Conservation (phyloP, 2,888 invertebrate genomes). For the Eristalis intricaria region DNA sequence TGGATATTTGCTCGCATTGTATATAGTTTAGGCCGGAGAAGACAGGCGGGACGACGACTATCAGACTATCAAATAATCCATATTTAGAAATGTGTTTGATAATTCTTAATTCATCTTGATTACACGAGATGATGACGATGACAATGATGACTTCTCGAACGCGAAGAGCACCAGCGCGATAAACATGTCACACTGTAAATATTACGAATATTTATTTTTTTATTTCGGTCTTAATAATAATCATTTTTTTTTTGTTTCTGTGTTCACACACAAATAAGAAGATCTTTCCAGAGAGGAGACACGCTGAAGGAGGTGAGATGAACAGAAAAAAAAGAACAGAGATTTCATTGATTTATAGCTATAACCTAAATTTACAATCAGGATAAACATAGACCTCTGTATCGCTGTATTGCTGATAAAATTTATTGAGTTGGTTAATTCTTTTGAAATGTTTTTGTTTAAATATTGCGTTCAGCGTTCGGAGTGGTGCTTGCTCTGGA, state of each 20-base stretch:
- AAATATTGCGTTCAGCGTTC: conserved; percentile 44
- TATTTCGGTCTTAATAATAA: conserved; percentile 35
- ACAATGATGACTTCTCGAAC: conserved; percentile 42
- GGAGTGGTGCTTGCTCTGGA: background rate
- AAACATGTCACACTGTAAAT: conserved; percentile 67
- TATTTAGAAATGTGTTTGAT: conserved; percentile 68
- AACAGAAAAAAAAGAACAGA: conserved; percentile 8
- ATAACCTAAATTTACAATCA: conserved; percentile 69
- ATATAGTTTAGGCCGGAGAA: background rate
- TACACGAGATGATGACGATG: conserved; percentile 37
- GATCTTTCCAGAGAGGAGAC: conserved; percentile 3
- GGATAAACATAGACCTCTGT: conserved; percentile 60
- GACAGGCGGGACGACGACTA: background rate
- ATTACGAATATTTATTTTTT: conserved; percentile 51
- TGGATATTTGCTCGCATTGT: conserved; percentile 48
- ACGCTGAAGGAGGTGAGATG: background rate
- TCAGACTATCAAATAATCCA: conserved; percentile 56
- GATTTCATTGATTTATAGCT: conserved; percentile 70
- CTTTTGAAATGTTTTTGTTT: conserved; percentile 64
- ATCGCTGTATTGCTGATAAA: conserved; percentile 58
- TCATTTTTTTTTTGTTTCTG: conserved; percentile 13
- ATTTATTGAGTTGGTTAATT: conserved; percentile 67
- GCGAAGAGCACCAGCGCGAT: conserved; percentile 31
- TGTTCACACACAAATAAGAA: background rate
- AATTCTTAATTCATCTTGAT: conserved; percentile 67